Conservation (phyloP, 2,888 invertebrate species). For the Mactromeris polynyma region DNA sequence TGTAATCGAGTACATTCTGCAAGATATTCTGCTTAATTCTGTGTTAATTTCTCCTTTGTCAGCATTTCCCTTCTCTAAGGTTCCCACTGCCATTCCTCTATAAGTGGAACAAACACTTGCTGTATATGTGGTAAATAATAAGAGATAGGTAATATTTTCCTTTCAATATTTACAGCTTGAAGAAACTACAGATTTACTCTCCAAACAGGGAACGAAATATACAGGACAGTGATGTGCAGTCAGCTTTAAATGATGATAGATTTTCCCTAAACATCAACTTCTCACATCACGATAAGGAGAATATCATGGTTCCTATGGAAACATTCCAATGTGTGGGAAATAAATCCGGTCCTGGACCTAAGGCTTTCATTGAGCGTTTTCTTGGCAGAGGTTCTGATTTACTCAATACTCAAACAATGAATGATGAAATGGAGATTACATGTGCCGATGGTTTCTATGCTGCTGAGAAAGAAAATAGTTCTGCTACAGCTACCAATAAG, state of each 20-base stretch:
- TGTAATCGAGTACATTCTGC: no score
- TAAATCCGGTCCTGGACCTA: neutral
- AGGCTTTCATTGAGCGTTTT: neutral
- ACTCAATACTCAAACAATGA: neutral
- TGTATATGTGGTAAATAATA: no score
- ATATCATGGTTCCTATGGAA: conserved; percentile 28
- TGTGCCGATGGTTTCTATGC: neutral
- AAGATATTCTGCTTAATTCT: no score
- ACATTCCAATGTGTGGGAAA: neutral
- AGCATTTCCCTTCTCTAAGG: no score
- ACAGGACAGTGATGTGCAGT: neutral
- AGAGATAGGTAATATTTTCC: neutral
- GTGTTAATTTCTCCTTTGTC: no score
- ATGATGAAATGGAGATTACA: conserved; percentile 45
- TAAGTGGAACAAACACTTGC: no score
- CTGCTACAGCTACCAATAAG: no score
- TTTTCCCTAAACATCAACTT: conserved; percentile 1
- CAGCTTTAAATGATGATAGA: neutral
- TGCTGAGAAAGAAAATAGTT: conserved; percentile 24
- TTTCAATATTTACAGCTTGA: conserved; percentile 31
- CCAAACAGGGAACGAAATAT: conserved; percentile 33
- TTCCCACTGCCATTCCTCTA: no score
- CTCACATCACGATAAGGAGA: conserved; percentile 38
- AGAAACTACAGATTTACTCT: conserved; percentile 54
- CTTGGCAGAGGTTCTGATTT: neutral